Base-by-base conservation (phyloP, 2,113 vertebrate genomes). In the Sturnira hondurensis region DNA sequence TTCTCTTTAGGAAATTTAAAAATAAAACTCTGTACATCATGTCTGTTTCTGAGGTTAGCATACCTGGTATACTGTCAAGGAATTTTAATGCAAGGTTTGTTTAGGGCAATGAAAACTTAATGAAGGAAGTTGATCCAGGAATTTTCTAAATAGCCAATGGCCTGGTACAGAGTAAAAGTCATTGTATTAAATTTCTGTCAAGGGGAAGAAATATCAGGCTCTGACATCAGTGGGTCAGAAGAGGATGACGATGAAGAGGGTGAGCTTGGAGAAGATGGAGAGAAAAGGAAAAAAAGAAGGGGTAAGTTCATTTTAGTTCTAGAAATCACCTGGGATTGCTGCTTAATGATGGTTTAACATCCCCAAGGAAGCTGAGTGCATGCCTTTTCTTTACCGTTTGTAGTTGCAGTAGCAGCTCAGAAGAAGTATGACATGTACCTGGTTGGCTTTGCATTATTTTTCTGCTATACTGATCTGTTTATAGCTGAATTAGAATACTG, bases 121-220 rank as follows among this genome's bases (percentile, higher is more conserved):
- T 82, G 31, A 87, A 88, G 36, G 88, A 63, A 89, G 52, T 84
- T 47, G 14, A 74, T 70, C 22, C 2, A 81, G 47, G 16, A 2
- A 50, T 90, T 96, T 91, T 26, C 28, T 88, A 67, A 85, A 16
- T 83, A 89, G 16, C 36, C 45, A 58, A 0, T 95, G 38, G 91
- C 31, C 24, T 89, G 17, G 22, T 71, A 58, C 8, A 80, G 54
- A 91, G 76, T 96, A 65, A 73, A 97, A 97, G 82, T 9, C 17
- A 28, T 22, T 1, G 2, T 20, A 0, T 97, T 97, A 38, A 91
- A 3, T 98, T 97, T 47, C 78, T 96, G 0, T 95, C 54, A 81
- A 99, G 99, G 99, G 50, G 99, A 99, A 97, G 99, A 99, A 98
- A 99, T 99, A 92, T 99, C 99, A 45, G 99, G 99, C 50, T 99